A percentile compares a stretch with the other conserved stretches of the same genome.
Evolutionary conservation across 2,888 invertebrate genomes (phyloP).

Genomic region (Gasteruption jaculator): DNA sequence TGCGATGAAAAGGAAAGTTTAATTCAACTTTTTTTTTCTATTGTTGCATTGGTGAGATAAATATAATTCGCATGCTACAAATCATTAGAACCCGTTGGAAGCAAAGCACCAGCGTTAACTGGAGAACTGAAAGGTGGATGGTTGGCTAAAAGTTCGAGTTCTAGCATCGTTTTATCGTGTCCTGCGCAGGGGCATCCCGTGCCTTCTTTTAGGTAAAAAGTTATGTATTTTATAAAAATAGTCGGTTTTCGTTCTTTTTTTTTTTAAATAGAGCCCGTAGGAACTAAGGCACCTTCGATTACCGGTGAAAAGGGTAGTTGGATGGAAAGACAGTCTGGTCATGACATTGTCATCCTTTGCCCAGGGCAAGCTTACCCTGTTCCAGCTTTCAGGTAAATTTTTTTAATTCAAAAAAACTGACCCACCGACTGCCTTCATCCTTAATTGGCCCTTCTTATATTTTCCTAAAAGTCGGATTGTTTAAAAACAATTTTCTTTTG

Average conservation of each 20-base stretch:
- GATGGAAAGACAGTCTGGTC: slow-evolving; percentile 47
- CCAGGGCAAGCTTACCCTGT: slow-evolving; percentile 66
- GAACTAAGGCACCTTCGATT: slow-evolving; percentile 54
- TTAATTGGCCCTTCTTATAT: too few species aligned
- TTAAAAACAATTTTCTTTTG: slow-evolving; percentile 4
- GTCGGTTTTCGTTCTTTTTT: slow-evolving; percentile 18
- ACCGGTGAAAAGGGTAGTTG: slow-evolving; percentile 53
- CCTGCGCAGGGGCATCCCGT: slow-evolving; percentile 72
- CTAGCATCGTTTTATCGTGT: slow-evolving; percentile 59
- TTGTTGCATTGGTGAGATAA: slow-evolving; percentile 1
- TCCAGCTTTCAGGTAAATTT: slow-evolving; percentile 68
- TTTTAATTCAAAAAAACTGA: too few species aligned
- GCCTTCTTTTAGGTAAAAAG: slow-evolving; percentile 66
- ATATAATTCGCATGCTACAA: too few species aligned
- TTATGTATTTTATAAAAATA: not conserved
- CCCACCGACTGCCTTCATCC: too few species aligned
- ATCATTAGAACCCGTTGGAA: slow-evolving; percentile 56
- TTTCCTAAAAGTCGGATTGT: not conserved
- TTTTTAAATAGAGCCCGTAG: slow-evolving; percentile 53
- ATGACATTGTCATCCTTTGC: slow-evolving; percentile 54
- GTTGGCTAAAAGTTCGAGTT: slow-evolving; percentile 28
- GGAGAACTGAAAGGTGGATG: slow-evolving; percentile 54
- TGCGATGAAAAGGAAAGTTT: too few species aligned
- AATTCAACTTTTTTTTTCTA: not conserved
- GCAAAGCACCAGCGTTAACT: slow-evolving; percentile 57